phyloP scores from a whole-genome alignment of 2,113 vertebrate genomes.

The Nasalis larvatus region DNA sequence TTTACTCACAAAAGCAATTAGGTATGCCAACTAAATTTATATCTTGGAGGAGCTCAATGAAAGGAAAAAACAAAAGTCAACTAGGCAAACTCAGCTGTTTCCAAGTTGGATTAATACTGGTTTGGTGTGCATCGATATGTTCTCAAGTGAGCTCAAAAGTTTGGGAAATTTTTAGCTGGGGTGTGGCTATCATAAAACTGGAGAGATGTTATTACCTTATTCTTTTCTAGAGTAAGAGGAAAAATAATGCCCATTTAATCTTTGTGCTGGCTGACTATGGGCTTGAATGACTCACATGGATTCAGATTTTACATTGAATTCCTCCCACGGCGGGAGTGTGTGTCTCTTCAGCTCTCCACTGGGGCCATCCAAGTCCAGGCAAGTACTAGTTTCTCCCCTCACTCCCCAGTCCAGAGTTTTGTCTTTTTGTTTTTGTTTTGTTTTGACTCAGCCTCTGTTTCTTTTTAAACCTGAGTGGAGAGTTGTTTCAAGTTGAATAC shows the following conservation, averaged over 20 bases:
- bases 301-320: conserved; percentile 1
- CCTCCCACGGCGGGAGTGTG: background rate
- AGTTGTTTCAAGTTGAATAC: conserved; percentile 23
- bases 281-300: background rate
- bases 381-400: background rate
- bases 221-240: background rate
- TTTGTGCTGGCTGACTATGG: background rate
- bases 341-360: background rate
- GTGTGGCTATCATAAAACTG: background rate
- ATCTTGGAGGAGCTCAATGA: background rate
- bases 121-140: background rate
- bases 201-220: background rate
- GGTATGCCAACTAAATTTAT: conserved; percentile 5
- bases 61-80: conserved; percentile 41
- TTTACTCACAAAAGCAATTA: conserved; percentile 38
- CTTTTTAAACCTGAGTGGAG: background rate
- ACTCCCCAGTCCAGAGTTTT: background rate
- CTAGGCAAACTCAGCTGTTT: background rate
- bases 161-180: background rate
- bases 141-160: conserved; percentile 36
- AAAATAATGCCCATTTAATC: background rate
- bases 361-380: background rate
- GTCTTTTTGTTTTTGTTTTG: background rate
- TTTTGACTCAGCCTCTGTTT: background rate
- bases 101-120: conserved; percentile 34